Evolutionary conservation across 2,888 invertebrate genomes (phyloP).

Genomic region (Ophonus ardosiacus): DNA sequence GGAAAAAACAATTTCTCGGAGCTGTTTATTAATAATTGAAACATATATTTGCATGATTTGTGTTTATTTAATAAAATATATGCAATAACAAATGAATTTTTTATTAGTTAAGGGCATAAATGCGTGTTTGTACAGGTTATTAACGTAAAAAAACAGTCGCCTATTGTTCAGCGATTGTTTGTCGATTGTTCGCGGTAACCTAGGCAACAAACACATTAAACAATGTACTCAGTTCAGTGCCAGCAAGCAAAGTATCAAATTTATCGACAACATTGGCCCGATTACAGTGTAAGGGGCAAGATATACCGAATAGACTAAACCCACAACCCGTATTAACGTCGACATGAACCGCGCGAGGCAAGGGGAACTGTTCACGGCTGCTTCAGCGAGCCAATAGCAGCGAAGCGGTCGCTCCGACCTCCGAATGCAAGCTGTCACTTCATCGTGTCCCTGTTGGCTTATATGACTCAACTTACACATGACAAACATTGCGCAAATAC

Average conservation of each 20-base stretch:
- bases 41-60: too few species aligned
- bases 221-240: conserved; percentile 32
- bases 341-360: not conserved
- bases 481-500: conserved; percentile 20
- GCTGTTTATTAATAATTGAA: too few species aligned
- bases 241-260: conserved; percentile 60
- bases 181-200: not conserved
- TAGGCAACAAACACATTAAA: not conserved
- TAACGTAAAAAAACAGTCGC: too few species aligned
- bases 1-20: too few species aligned
- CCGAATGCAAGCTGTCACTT: conserved; percentile 61
- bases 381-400: conserved; percentile 10
- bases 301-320: conserved; percentile 50
- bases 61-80: too few species aligned
- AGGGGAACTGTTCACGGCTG: conserved; percentile 31
- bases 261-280: conserved; percentile 54
- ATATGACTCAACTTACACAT: conserved; percentile 57
- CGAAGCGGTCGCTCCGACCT: conserved; percentile 45
- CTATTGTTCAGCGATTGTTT: too few species aligned
- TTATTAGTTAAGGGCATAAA: too few species aligned
- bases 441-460: conserved; percentile 4
- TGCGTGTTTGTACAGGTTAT: too few species aligned
- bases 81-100: too few species aligned
- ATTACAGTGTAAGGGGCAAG: conserved; percentile 40
- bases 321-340: conserved; percentile 63